Percentiles rank a stretch among this genome's conserved stretches.
Conservation (phyloP, 2,113 vertebrate species). For the Bagarius yarrelli region DNA sequence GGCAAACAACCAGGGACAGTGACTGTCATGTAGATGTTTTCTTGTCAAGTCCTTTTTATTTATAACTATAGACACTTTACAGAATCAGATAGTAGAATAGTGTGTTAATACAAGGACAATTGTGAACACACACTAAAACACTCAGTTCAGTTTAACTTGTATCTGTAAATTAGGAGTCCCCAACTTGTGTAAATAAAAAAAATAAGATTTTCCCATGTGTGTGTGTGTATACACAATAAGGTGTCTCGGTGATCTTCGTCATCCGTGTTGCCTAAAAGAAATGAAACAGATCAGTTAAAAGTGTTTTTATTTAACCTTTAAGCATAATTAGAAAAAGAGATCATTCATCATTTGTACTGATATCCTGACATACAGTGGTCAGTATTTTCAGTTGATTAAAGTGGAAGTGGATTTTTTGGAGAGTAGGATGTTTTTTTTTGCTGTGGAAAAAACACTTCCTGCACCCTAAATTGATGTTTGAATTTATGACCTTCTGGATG, state of each 20-base stretch:
- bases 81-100: too few species aligned
- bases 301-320: background rate
- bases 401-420: too few species aligned
- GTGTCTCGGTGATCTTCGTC: background rate
- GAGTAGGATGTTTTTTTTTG: background rate
- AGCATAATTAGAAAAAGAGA: background rate
- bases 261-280: background rate
- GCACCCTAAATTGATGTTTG: background rate
- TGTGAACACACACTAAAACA: too few species aligned
- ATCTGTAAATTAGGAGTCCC: too few species aligned
- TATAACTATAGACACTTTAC: too few species aligned
- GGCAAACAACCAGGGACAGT: background rate
- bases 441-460: background rate
- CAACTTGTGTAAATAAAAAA: too few species aligned
- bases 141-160: too few species aligned
- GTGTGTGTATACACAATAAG: background rate
- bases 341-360: background rate
- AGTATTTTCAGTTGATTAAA: slow-evolving; percentile 1
- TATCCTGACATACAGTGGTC: background rate
- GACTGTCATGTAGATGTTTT: background rate
- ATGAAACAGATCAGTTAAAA: background rate
- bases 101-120: too few species aligned
- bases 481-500: background rate
- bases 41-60: background rate
- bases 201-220: background rate